A percentile compares a stretch with the other conserved stretches of the same genome.
Conservation (phyloP, 2,888 invertebrate genomes). For the Caenorhabditis sp. region DNA sequence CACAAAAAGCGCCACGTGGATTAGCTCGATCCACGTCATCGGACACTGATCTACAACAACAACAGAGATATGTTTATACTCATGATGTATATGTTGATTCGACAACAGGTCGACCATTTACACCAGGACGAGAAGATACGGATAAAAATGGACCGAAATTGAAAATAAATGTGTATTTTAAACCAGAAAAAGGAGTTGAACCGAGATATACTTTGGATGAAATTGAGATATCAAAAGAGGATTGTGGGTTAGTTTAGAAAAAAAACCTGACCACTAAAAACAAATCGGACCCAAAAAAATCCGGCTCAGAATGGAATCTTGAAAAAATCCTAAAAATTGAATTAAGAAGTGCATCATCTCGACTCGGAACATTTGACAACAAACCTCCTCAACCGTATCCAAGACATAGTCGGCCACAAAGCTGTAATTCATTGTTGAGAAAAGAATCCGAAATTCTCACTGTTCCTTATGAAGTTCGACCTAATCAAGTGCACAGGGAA, state of each 20-base stretch:
- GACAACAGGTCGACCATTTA: slow-evolving; percentile 20
- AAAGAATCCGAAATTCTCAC: slow-evolving; percentile 28
- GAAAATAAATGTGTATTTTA: slow-evolving; percentile 37
- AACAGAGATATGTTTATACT: slow-evolving; percentile 5
- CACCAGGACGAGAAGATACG: slow-evolving; percentile 18
- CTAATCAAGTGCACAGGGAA: background rate
- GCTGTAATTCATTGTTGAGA: slow-evolving; percentile 11
- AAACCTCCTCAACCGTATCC: background rate
- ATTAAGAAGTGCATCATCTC: no score
- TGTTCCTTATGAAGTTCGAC: slow-evolving; percentile 4
- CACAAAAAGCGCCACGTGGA: slow-evolving; percentile 9
- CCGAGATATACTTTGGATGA: slow-evolving; percentile 30
- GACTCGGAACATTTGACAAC: background rate
- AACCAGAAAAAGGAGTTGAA: slow-evolving; percentile 13
- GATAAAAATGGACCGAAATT: slow-evolving; percentile 18
- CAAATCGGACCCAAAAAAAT: no score
- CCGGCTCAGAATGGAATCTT: no score
- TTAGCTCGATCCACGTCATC: background rate
- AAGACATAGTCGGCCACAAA: slow-evolving; percentile 10
- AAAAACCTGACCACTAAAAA: no score
- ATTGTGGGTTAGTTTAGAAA: background rate
- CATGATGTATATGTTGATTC: slow-evolving; percentile 34
- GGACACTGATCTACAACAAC: background rate
- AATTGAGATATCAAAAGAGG: slow-evolving; percentile 31
- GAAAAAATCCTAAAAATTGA: no score